These are phyloP conservation scores for Chiroxiphia lanceolata DNA, from an alignment of 2,797 vertebrate species.

Conservation along the genomic window DNA sequence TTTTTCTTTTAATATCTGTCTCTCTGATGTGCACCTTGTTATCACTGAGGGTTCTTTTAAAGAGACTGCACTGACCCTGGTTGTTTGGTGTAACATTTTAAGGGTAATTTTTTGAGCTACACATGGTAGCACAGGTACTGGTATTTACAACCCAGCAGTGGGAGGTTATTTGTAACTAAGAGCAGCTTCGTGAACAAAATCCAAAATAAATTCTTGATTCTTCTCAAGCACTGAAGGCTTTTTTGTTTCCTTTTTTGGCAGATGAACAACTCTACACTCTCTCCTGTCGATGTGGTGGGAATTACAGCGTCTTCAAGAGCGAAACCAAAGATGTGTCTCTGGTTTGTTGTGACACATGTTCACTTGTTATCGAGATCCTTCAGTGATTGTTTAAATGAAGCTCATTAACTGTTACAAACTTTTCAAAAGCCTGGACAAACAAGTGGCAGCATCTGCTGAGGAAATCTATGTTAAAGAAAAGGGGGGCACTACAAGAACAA, in stretches of 20 bases:
- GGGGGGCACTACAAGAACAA: not conserved
- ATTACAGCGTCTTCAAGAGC: constrained; percentile 68
- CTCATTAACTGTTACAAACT: not conserved
- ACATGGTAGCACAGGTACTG: not conserved
- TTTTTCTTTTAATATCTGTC: not conserved
- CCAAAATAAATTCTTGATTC: not conserved
- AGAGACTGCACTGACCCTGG: not conserved
- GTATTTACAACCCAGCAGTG: not conserved
- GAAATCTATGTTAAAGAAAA: not conserved
- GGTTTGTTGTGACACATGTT: constrained; percentile 79
- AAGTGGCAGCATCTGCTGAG: not conserved
- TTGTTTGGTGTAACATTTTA: not conserved
- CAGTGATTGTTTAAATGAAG: constrained; percentile 6
- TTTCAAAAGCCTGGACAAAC: not conserved
- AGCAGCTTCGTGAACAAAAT: not conserved
- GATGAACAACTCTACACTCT: constrained; percentile 72
- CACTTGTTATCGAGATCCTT: constrained; percentile 79
- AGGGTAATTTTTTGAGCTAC: not conserved
- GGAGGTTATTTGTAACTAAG: not conserved
- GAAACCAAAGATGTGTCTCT: constrained; percentile 71
- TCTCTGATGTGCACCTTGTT: not conserved
- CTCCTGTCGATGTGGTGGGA: constrained; percentile 79
- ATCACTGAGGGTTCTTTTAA: not conserved
- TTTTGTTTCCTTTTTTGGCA: constrained; percentile 51
- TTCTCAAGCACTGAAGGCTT: not conserved